A percentile compares a stretch with the other conserved stretches of the same genome.
These are phyloP conservation scores for Takifugu rubripes DNA, from an alignment of 2,797 vertebrate species.

Conservation along the genomic window DNA sequence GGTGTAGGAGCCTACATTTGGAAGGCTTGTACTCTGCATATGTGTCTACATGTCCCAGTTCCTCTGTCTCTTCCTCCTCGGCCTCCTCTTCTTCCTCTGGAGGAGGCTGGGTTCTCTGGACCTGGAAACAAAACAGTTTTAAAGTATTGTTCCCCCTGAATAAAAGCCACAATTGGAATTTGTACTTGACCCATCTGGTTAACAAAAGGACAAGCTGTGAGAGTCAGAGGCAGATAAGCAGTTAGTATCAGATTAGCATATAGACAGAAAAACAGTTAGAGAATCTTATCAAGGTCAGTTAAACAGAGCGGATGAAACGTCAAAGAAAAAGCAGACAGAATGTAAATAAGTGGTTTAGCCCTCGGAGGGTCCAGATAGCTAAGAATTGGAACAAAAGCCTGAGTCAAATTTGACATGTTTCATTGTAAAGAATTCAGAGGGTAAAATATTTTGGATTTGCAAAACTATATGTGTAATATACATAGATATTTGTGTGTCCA, in stretches of 20 bases:
- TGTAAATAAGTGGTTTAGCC: no score
- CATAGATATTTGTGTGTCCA: no score
- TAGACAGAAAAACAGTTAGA: not conserved
- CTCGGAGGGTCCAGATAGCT: no score
- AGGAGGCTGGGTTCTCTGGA: slow-evolving; percentile 58
- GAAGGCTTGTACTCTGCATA: slow-evolving; percentile 94
- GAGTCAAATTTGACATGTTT: no score
- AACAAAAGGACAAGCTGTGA: slow-evolving; percentile 11
- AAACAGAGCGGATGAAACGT: not conserved
- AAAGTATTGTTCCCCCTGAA: not conserved
- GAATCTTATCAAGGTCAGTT: not conserved
- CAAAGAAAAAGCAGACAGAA: not conserved
- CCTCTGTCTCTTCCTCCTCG: slow-evolving; percentile 90
- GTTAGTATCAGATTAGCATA: slow-evolving; percentile 12
- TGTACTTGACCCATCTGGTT: slow-evolving; percentile 11
- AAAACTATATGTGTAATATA: no score
- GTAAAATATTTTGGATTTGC: no score
- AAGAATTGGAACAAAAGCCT: no score
- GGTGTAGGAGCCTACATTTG: slow-evolving; percentile 81
- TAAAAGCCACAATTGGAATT: not conserved
- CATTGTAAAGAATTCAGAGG: no score
- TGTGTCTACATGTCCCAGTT: slow-evolving; percentile 92
- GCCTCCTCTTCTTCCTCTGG: slow-evolving; percentile 90
- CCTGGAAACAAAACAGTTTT: slow-evolving; percentile 38
- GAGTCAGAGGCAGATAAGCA: slow-evolving; percentile 13